These are phyloP conservation scores for Diarsia dahlii DNA, from an alignment of 2,888 invertebrate genomes.

Conservation along the genomic window DNA sequence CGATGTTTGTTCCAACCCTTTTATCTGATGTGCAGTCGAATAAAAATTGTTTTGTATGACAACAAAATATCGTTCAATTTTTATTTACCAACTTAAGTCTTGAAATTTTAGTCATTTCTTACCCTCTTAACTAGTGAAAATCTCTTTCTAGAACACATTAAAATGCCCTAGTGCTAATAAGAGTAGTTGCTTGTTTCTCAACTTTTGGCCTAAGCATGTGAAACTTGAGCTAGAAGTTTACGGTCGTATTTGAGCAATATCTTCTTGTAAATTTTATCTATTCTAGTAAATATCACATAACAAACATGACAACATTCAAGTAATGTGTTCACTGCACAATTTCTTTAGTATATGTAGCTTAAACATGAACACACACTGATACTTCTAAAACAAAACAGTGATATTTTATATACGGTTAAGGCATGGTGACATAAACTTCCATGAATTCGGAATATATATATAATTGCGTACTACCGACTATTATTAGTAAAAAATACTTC, in stretches of 20 bases:
- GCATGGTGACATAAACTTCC: background rate
- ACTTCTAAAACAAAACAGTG: background rate
- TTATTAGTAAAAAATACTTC: background rate
- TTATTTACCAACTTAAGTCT: background rate
- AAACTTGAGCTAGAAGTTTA: conserved; percentile 15
- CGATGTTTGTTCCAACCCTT: too few species aligned
- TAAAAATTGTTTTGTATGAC: conserved; percentile 38
- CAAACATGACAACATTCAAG: background rate
- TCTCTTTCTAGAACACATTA: background rate
- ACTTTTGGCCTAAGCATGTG: background rate
- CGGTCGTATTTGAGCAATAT: conserved; percentile 4
- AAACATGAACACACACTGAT: background rate
- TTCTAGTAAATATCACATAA: background rate
- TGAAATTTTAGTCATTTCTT: background rate
- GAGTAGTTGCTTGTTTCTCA: conserved; percentile 1
- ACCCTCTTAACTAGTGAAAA: background rate
- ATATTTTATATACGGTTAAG: background rate
- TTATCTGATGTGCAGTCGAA: background rate
- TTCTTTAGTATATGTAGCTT: background rate
- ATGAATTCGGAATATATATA: too few species aligned
- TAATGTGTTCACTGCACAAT: background rate
- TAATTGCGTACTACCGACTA: too few species aligned
- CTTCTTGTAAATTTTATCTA: too few species aligned
- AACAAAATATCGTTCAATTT: conserved; percentile 6
- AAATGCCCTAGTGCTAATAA: background rate